Conservation (phyloP, 92 coral and sea anemone species). For the Desmophyllum pertusum region DNA sequence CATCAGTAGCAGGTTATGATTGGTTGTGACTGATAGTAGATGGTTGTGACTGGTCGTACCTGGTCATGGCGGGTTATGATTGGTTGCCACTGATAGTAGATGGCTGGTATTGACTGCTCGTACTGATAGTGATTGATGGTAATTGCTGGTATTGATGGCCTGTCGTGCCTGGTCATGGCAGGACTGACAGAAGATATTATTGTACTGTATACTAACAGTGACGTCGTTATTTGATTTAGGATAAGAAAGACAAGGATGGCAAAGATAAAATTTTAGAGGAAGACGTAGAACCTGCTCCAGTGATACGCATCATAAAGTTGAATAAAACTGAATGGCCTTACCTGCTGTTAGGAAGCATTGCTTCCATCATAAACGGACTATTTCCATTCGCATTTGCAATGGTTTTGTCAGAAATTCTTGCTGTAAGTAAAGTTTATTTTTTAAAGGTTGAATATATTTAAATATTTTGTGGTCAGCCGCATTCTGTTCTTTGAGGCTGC, state of each 20-base stretch:
- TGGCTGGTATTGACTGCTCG: too few species aligned
- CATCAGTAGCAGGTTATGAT: too few species aligned
- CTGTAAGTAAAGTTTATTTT: slow-evolving; percentile 53
- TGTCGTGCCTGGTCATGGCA: not conserved
- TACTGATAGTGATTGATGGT: too few species aligned
- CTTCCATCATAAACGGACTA: slow-evolving; percentile 67
- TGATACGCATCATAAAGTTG: slow-evolving; percentile 65
- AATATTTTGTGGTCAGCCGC: not conserved
- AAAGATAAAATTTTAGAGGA: slow-evolving; percentile 76
- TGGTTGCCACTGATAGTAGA: too few species aligned
- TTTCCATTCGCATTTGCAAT: slow-evolving; percentile 88
- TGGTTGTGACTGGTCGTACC: not conserved
- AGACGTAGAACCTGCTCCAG: slow-evolving; percentile 82
- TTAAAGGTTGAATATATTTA: not conserved
- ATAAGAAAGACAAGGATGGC: slow-evolving; percentile 29
- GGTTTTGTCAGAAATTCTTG: slow-evolving; percentile 80
- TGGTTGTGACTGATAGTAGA: not conserved
- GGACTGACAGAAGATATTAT: not conserved
- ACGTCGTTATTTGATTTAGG: not conserved
- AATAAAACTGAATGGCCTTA: slow-evolving; percentile 79
- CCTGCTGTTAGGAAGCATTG: slow-evolving; percentile 68
- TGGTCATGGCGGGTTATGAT: not conserved
- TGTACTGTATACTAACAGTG: not conserved
- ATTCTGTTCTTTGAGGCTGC: not conserved
- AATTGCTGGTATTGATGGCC: too few species aligned